phyloP scores from a whole-genome alignment of 2,888 invertebrate genomes.

The Catotricha subobsoleta region DNA sequence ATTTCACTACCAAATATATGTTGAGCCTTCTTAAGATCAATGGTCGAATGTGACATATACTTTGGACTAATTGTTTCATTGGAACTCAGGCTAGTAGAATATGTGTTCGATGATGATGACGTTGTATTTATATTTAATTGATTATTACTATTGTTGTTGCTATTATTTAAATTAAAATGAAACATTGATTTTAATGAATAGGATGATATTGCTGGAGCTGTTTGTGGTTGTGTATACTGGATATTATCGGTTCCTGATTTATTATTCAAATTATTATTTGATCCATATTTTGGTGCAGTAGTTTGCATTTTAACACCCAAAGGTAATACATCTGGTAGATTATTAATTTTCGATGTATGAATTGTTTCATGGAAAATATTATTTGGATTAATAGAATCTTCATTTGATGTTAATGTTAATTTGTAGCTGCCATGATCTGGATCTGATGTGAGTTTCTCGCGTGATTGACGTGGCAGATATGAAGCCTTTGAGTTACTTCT shows the following conservation, averaged over 20 bases:
- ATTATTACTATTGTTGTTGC: neutral
- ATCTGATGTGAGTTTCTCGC: conserved; percentile 44
- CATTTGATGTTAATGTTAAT: conserved; percentile 50
- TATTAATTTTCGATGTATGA: conserved; percentile 20
- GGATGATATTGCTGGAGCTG: conserved; percentile 24
- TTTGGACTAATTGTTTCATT: conserved; percentile 18
- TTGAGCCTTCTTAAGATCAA: conserved; percentile 27
- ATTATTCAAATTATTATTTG: conserved; percentile 20
- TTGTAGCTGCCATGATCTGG: conserved; percentile 59
- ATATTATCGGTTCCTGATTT: conserved; percentile 6
- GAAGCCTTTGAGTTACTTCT: conserved; percentile 65
- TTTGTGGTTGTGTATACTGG: conserved; percentile 25
- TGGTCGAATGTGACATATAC: conserved; percentile 25
- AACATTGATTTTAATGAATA: conserved; percentile 18
- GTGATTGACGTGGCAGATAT: conserved; percentile 44
- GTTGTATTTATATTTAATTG: conserved; percentile 10
- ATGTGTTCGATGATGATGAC: conserved; percentile 11
- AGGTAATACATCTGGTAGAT: conserved; percentile 38
- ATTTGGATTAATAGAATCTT: conserved; percentile 22
- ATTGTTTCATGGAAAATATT: conserved; percentile 9
- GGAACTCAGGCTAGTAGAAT: neutral
- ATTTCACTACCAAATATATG: conserved; percentile 8
- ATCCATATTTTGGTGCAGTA: conserved; percentile 22
- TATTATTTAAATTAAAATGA: conserved; percentile 8
- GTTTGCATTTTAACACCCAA: conserved; percentile 32